Percentiles rank a stretch among this genome's conserved stretches.
Evolutionary conservation across 2,797 vertebrate species (phyloP).

Genomic region (Leptoclinus maculatus): DNA sequence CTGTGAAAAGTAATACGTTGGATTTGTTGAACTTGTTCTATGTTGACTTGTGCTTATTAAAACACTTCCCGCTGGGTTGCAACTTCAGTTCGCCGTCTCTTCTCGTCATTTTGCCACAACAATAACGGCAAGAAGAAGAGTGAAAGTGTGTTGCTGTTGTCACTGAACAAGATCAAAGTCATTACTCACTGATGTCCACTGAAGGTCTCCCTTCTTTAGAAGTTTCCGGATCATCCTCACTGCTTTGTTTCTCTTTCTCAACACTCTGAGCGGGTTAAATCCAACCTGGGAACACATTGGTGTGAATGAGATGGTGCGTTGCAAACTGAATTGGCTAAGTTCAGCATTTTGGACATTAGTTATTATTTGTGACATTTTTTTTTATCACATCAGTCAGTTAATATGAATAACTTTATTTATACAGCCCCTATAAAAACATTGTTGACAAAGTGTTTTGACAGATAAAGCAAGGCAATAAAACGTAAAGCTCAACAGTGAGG

Average conservation of each 20-base stretch:
- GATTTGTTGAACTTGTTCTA: no score
- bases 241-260: slow-evolving; percentile 95
- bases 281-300: slow-evolving; percentile 85
- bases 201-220: slow-evolving; percentile 87
- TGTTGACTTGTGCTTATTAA: no score
- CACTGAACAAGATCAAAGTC: not conserved
- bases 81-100: no score
- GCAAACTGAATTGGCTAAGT: not conserved
- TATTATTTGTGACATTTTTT: no score
- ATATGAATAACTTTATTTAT: not conserved
- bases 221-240: slow-evolving; percentile 90
- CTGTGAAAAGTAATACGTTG: no score
- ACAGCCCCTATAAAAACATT: not conserved
- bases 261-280: slow-evolving; percentile 89
- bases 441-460: not conserved
- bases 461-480: not conserved
- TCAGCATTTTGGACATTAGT: not conserved
- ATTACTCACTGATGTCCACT: slow-evolving; percentile 86
- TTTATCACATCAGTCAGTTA: no score
- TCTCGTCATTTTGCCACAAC: no score
- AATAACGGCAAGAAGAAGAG: not conserved
- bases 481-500: not conserved
- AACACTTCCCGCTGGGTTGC: no score
- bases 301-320: not conserved
- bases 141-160: not conserved